Conservation (phyloP, 2,113 vertebrate species). For the Catharus fuscescens region DNA sequence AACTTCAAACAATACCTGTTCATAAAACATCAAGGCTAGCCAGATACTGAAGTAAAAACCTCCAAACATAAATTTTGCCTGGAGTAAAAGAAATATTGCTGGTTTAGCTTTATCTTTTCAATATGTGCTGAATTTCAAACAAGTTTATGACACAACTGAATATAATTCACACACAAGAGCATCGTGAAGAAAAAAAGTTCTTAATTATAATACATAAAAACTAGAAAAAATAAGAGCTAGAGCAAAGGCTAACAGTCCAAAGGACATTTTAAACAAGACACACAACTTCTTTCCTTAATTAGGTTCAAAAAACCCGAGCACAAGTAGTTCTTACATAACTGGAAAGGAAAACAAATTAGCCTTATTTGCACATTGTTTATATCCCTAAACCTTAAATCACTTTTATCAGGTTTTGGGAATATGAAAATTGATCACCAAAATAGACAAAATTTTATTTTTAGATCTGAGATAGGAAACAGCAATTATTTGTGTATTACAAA, state of each 20-base stretch:
- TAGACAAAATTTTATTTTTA: not conserved
- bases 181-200: not conserved
- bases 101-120: not conserved
- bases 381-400: not conserved
- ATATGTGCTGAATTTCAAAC: not conserved
- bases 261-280: not conserved
- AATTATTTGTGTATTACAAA: not conserved
- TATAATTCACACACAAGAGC: not conserved
- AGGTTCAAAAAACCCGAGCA: not conserved
- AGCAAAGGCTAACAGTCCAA: not conserved
- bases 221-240: not conserved
- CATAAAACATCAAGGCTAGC: constrained; percentile 7
- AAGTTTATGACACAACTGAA: not conserved
- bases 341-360: not conserved
- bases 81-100: not conserved
- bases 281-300: not conserved
- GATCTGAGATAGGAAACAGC: not conserved
- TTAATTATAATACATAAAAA: not conserved
- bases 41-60: not conserved
- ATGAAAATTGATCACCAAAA: not conserved
- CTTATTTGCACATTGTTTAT: not conserved
- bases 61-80: not conserved
- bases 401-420: not conserved
- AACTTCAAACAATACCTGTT: constrained; percentile 19
- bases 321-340: not conserved